Conservation (phyloP, 2,888 invertebrate genomes). For the Meteorus colon region DNA sequence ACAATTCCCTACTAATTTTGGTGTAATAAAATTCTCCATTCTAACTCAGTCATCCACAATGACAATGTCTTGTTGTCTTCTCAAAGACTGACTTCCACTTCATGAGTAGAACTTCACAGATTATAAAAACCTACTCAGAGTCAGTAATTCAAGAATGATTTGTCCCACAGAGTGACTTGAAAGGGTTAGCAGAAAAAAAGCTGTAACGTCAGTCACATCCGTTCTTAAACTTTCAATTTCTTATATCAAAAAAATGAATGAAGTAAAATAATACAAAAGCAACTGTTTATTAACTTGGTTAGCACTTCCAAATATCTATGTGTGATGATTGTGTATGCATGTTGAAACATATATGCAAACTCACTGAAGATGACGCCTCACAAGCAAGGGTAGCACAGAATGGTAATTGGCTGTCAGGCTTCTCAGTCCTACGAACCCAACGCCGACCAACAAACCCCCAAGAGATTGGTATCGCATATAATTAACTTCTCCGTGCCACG, state of each 20-base stretch:
- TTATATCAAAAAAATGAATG: slow-evolving; percentile 65
- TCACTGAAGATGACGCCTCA: slow-evolving; percentile 54
- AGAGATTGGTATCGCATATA: slow-evolving; percentile 74
- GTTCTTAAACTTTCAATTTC: slow-evolving; percentile 73
- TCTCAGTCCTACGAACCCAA: slow-evolving; percentile 66
- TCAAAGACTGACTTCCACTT: no score
- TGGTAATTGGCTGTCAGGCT: slow-evolving; percentile 74
- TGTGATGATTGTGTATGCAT: slow-evolving; percentile 6
- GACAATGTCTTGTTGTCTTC: no score
- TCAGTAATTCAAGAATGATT: no score
- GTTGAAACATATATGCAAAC: neutral
- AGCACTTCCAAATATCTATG: slow-evolving; percentile 35
- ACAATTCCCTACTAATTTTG: no score
- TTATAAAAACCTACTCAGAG: no score
- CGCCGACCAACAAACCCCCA: slow-evolving; percentile 69
- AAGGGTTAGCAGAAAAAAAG: neutral
- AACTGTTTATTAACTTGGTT: slow-evolving; percentile 52
- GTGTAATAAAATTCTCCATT: no score
- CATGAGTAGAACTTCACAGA: no score
- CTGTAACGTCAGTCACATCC: slow-evolving; percentile 66
- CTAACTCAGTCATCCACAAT: no score
- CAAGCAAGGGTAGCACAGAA: slow-evolving; percentile 70
- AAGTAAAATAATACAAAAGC: slow-evolving; percentile 39
- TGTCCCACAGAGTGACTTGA: no score
- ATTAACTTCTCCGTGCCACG: slow-evolving; percentile 74